Conservation (phyloP, 1,140 invertebrate genomes). For the Bursaphelenchus mucronatus region DNA sequence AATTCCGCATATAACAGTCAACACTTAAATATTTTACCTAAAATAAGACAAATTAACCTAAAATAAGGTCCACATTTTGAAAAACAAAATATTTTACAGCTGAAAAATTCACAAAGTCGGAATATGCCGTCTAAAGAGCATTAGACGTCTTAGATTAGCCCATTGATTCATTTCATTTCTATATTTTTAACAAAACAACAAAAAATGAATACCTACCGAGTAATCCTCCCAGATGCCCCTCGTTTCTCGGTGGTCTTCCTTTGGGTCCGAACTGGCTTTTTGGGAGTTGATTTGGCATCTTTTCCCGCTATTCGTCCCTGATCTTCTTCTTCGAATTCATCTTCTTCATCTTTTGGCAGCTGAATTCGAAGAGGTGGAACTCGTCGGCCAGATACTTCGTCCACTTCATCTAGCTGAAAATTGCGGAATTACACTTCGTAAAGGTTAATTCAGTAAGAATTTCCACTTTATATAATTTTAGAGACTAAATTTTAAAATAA, state of each 20-base stretch:
- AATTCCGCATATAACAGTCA: too few species aligned
- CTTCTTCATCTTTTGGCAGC: slow-evolving; percentile 2
- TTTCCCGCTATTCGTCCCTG: not conserved
- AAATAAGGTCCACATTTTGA: too few species aligned
- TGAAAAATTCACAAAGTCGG: too few species aligned
- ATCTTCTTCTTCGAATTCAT: slow-evolving; percentile 2
- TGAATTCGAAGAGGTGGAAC: not conserved
- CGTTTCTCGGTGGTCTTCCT: not conserved
- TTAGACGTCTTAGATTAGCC: too few species aligned
- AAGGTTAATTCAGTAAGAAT: not conserved
- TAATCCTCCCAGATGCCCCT: not conserved
- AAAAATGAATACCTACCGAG: too few species aligned
- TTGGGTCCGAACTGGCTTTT: not conserved
- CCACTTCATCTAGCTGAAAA: not conserved
- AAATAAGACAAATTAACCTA: too few species aligned
- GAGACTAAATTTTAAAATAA: slow-evolving; percentile 1
- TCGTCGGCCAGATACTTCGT: not conserved
- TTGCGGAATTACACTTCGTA: not conserved
- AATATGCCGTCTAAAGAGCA: too few species aligned
- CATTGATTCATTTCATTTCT: too few species aligned
- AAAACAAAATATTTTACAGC: too few species aligned
- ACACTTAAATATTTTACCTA: too few species aligned
- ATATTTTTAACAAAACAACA: too few species aligned
- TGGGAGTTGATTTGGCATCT: not conserved
- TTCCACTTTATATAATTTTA: not conserved